phyloP scores from a whole-genome alignment of 2,888 invertebrate genomes.

The Halocaridina rubra region DNA sequence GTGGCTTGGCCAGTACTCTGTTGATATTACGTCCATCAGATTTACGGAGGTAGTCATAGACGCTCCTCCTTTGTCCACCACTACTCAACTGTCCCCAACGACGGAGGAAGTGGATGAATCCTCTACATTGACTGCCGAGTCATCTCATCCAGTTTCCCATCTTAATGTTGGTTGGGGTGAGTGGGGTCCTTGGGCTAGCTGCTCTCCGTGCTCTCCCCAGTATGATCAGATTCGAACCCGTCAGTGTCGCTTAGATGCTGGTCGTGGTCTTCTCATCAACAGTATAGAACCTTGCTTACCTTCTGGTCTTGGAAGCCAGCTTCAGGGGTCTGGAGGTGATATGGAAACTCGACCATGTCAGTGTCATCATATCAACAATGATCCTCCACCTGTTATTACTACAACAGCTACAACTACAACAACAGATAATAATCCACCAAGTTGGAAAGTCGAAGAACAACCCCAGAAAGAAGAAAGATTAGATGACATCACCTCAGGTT shows the following conservation, averaged over 20 bases:
- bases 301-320: constrained; percentile 11
- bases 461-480: constrained; percentile 33
- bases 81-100: constrained; percentile 22
- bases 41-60: constrained; percentile 65
- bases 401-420: constrained; percentile 49
- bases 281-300: constrained; percentile 64
- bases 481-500: constrained; percentile 8
- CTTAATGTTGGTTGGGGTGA: constrained; percentile 61
- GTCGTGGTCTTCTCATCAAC: constrained; percentile 63
- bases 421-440: constrained; percentile 1
- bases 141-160: background rate
- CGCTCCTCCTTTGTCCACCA: constrained; percentile 32
- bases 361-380: constrained; percentile 36
- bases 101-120: constrained; percentile 21
- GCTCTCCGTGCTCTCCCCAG: constrained; percentile 64
- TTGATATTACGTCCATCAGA: constrained; percentile 68
- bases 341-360: constrained; percentile 64
- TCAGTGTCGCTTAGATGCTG: constrained; percentile 64
- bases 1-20: constrained; percentile 66
- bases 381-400: constrained; percentile 26
- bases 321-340: constrained; percentile 62
- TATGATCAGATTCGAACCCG: constrained; percentile 65
- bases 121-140: constrained; percentile 15
- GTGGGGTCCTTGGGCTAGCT: constrained; percentile 65
- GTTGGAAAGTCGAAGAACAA: constrained; percentile 31